Conservation (phyloP, 1,140 invertebrate species). For the Bombyx mori region ASM3026992v2 NC_085107.1:9874001-9874500, state of each 20-base stretch:
- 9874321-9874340: conserved; percentile 33
- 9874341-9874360: conserved; percentile 62
- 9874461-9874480: conserved; percentile 76
- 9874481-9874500: conserved; percentile 46
- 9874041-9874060: conserved; percentile 70
- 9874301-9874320: too few relatives aligned
- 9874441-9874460: conserved; percentile 76
- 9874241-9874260: too few relatives aligned
- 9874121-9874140: too few relatives aligned
- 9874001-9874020: conserved; percentile 68
- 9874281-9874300: too few relatives aligned
- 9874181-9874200: too few relatives aligned
- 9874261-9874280: too few relatives aligned
- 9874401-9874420: conserved; percentile 72
- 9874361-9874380: conserved; percentile 71
- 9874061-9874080: conserved; percentile 69
- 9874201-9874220: too few relatives aligned
- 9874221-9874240: too few relatives aligned
- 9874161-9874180: too few relatives aligned
- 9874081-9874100: conserved; percentile 61
- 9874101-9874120: too few relatives aligned
- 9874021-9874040: conserved; percentile 67
- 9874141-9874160: too few relatives aligned
- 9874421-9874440: conserved; percentile 76
- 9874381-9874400: conserved; percentile 68